Evolutionary conservation across 1,140 invertebrate genomes (phyloP).

Genomic region (Gryon sp.): DNA sequence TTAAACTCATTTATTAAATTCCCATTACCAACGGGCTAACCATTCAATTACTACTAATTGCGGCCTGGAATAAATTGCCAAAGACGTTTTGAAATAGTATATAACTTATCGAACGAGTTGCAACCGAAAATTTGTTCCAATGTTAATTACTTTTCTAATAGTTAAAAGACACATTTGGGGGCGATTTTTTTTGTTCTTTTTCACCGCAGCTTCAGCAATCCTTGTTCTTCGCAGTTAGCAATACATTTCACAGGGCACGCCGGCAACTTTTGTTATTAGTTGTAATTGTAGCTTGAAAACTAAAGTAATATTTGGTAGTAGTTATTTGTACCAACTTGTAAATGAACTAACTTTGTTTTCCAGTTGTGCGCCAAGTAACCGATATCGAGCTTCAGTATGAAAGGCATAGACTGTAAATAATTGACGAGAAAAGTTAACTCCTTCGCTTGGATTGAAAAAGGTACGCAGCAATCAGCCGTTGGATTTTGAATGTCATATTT

Average conservation of each 20-base stretch:
- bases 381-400: constrained; percentile 9
- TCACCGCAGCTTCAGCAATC: neutral
- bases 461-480: constrained; percentile 1
- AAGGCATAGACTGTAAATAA: constrained; percentile 23
- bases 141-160: constrained; percentile 30
- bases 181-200: constrained; percentile 16
- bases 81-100: constrained; percentile 11
- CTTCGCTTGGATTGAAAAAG: too few relatives aligned
- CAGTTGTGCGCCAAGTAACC: constrained; percentile 18
- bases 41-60: constrained; percentile 6
- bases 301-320: constrained; percentile 34
- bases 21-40: neutral
- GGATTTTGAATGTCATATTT: constrained; percentile 8
- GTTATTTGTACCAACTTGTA: constrained; percentile 26
- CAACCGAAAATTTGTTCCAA: too few relatives aligned
- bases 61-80: neutral
- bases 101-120: too few relatives aligned
- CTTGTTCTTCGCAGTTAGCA: constrained; percentile 7
- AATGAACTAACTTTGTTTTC: constrained; percentile 25
- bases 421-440: neutral
- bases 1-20: neutral
- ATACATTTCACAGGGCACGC: constrained; percentile 19
- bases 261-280: constrained; percentile 29
- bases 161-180: constrained; percentile 4
- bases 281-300: constrained; percentile 28